A percentile compares a stretch with the other conserved stretches of the same genome.
phyloP scores from a whole-genome alignment of 2,888 invertebrate species.

The Caenorhabditis imperialis region DNA sequence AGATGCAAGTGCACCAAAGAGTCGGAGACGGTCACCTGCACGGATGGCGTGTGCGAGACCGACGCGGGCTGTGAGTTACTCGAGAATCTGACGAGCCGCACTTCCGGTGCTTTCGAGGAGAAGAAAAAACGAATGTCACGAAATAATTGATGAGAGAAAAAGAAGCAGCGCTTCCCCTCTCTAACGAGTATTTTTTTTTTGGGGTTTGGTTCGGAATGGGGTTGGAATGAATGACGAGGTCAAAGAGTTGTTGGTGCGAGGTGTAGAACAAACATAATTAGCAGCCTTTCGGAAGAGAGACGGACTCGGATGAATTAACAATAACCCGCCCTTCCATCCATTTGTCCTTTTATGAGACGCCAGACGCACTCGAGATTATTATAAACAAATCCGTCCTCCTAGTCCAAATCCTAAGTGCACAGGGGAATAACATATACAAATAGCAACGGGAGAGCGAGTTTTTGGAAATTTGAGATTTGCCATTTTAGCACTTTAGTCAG shows the following conservation, averaged over 20 bases:
- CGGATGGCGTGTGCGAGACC: constrained; percentile 65
- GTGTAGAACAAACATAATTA: too few species aligned
- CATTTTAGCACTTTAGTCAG: constrained; percentile 11
- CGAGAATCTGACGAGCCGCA: constrained; percentile 19
- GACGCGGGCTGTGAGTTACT: constrained; percentile 63
- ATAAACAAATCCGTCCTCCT: constrained; percentile 47
- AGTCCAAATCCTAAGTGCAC: constrained; percentile 44
- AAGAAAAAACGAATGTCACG: too few species aligned
- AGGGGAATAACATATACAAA: constrained; percentile 40
- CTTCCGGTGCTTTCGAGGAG: constrained; percentile 36
- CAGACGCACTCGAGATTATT: constrained; percentile 47
- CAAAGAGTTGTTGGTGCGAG: too few species aligned
- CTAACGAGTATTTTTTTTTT: too few species aligned
- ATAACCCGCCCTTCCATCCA: too few species aligned
- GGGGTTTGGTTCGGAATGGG: too few species aligned
- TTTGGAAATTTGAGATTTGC: background rate
- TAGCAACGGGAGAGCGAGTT: constrained; percentile 18
- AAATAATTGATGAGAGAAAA: too few species aligned
- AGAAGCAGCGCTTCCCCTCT: too few species aligned
- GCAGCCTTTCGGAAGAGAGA: too few species aligned
- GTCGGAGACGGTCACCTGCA: constrained; percentile 66
- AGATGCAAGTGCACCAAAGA: constrained; percentile 70
- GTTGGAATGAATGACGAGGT: too few species aligned
- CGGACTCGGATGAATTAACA: too few species aligned
- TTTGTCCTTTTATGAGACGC: background rate